Evolutionary conservation across 2,888 invertebrate genomes (phyloP).

Genomic region (Calameuta filiformis): DNA sequence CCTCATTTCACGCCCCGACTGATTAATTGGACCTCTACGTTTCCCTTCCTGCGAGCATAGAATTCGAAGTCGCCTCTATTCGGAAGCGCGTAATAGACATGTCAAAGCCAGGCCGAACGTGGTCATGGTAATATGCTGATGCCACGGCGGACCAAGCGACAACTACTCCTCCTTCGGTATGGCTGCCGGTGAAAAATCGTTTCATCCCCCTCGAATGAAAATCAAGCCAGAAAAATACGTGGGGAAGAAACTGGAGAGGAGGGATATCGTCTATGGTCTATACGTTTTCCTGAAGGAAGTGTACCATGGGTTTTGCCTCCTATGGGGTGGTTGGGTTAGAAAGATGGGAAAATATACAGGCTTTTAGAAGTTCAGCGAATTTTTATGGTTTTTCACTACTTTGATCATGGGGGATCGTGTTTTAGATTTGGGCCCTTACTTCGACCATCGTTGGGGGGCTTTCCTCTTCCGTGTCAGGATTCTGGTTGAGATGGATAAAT

Average conservation of each 20-base stretch:
- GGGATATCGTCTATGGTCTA: not conserved
- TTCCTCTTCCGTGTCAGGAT: not conserved
- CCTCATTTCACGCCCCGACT: conserved; percentile 61
- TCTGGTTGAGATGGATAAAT: not conserved
- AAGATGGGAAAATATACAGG: not conserved
- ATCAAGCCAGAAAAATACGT: not conserved
- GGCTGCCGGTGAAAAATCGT: conserved; percentile 2
- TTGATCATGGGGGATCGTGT: not conserved
- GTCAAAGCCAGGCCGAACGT: conserved; percentile 61
- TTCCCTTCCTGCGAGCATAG: conserved; percentile 37
- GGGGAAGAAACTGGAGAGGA: not conserved
- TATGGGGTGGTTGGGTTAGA: not conserved
- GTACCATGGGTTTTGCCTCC: not conserved
- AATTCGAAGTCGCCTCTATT: conserved; percentile 61
- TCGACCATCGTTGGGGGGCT: not conserved
- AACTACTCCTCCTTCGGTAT: conserved; percentile 15
- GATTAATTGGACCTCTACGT: conserved; percentile 61
- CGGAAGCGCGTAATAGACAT: conserved; percentile 63
- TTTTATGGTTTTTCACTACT: not conserved
- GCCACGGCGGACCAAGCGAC: conserved; percentile 28
- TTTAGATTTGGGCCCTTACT: not conserved
- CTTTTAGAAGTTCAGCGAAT: not conserved
- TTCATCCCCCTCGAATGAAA: not conserved
- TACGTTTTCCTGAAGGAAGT: not conserved
- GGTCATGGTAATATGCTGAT: conserved; percentile 60